Percentiles rank a stretch among this genome's conserved stretches.
phyloP scores from a whole-genome alignment of 2,888 invertebrate genomes.

The Brenthis ino region DNA sequence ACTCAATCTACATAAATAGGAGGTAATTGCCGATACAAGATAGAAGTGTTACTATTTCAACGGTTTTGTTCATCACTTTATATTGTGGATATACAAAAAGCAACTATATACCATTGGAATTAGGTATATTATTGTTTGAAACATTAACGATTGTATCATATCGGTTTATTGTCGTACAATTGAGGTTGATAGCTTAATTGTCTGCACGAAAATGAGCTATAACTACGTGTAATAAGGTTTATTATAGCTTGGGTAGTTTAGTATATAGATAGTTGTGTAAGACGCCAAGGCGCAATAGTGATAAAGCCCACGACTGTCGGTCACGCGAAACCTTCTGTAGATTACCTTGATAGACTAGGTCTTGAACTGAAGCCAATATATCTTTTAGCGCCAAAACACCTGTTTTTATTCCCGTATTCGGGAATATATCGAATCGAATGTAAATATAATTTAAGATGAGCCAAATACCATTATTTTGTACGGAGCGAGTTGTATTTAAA shows the following conservation, averaged over 20 bases:
- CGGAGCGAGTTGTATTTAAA: too few relatives aligned
- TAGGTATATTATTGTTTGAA: slow-evolving; percentile 19
- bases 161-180: slow-evolving; percentile 30
- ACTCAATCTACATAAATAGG: slow-evolving; percentile 45
- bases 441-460: neutral
- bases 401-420: slow-evolving; percentile 1
- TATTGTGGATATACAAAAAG: slow-evolving; percentile 11
- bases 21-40: slow-evolving; percentile 46
- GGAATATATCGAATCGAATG: neutral
- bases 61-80: slow-evolving; percentile 28
- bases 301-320: slow-evolving; percentile 47
- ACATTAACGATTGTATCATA: slow-evolving; percentile 26
- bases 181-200: slow-evolving; percentile 22
- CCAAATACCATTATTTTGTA: too few relatives aligned
- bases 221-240: slow-evolving; percentile 30
- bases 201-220: slow-evolving; percentile 32
- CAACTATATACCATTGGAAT: slow-evolving; percentile 10
- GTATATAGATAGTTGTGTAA: slow-evolving; percentile 20
- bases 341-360: slow-evolving; percentile 39
- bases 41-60: slow-evolving; percentile 46
- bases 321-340: slow-evolving; percentile 45
- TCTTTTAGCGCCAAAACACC: slow-evolving; percentile 5
- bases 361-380: slow-evolving; percentile 32
- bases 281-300: slow-evolving; percentile 46
- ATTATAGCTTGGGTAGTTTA: slow-evolving; percentile 32